These are phyloP conservation scores for Dermochelys coriacea DNA, from an alignment of 2,797 vertebrate species.

Conservation along the genomic window DNA sequence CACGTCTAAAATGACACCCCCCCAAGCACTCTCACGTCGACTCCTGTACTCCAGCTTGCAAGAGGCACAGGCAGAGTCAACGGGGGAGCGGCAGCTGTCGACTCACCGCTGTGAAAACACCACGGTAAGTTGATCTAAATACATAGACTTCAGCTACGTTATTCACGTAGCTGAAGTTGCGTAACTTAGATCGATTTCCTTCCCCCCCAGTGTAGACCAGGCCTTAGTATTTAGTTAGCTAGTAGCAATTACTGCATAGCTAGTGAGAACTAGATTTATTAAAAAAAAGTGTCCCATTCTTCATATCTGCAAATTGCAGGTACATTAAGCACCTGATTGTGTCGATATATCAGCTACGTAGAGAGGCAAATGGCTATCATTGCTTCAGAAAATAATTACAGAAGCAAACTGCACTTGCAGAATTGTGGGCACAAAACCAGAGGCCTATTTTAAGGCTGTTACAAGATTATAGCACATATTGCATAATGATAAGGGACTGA, in stretches of 20 bases:
- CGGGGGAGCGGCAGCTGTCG: no score
- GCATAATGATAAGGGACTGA: background rate
- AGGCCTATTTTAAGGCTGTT: background rate
- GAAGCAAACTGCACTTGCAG: background rate
- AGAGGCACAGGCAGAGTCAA: no score
- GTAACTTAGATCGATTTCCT: no score
- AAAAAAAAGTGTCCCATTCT: background rate
- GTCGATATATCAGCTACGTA: background rate
- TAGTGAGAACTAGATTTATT: background rate
- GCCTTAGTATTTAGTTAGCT: background rate
- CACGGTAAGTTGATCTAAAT: no score
- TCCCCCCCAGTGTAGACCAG: no score
- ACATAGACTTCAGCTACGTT: no score
- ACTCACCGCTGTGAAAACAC: no score
- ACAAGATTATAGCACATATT: background rate
- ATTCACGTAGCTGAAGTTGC: no score
- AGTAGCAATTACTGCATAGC: background rate
- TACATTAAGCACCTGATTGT: background rate
- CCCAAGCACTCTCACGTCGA: no score
- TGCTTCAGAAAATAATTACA: constrained; percentile 23
- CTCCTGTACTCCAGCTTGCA: no score
- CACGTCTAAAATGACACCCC: no score
- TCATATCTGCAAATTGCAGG: background rate
- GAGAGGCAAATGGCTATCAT: background rate
- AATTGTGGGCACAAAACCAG: background rate